Evolutionary conservation across 2,888 invertebrate genomes (phyloP).

Genomic region (Eledone cirrhosa): DNA sequence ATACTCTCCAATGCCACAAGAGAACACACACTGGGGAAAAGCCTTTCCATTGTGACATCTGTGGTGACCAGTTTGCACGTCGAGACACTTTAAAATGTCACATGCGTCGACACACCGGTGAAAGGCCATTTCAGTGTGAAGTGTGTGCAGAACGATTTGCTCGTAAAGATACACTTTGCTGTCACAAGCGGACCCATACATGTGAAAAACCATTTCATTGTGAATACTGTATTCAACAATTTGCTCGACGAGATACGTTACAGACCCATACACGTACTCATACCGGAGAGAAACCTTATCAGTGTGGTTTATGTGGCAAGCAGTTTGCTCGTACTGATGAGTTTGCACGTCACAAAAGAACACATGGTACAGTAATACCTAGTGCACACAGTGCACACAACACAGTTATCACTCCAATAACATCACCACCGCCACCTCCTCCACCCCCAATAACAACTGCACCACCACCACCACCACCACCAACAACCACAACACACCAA

Average conservation of each 20-base stretch:
- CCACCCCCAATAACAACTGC: no score
- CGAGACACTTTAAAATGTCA: slow-evolving; percentile 10
- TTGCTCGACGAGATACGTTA: slow-evolving; percentile 19
- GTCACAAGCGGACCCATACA: slow-evolving; percentile 11
- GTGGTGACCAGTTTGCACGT: background rate
- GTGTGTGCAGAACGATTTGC: slow-evolving; percentile 23
- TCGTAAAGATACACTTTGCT: slow-evolving; percentile 16
- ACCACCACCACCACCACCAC: no score
- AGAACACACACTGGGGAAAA: slow-evolving; percentile 15
- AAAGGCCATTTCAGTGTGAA: slow-evolving; percentile 20
- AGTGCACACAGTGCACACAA: background rate
- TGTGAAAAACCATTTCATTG: slow-evolving; percentile 20
- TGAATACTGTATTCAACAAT: slow-evolving; percentile 17
- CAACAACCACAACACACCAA: background rate
- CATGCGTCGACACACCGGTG: slow-evolving; percentile 10
- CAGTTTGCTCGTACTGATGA: slow-evolving; percentile 22
- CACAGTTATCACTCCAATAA: background rate
- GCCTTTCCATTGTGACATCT: slow-evolving; percentile 13
- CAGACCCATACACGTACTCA: slow-evolving; percentile 17
- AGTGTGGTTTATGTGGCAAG: background rate
- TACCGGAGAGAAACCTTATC: slow-evolving; percentile 15
- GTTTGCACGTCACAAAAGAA: slow-evolving; percentile 17
- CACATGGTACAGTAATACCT: background rate
- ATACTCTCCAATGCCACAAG: slow-evolving; percentile 15
- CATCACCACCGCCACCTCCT: no score